A percentile compares a stretch with the other conserved stretches of the same genome.
Evolutionary conservation across 2,888 invertebrate species (phyloP).

Genomic region (Sepiola atlantica): DNA sequence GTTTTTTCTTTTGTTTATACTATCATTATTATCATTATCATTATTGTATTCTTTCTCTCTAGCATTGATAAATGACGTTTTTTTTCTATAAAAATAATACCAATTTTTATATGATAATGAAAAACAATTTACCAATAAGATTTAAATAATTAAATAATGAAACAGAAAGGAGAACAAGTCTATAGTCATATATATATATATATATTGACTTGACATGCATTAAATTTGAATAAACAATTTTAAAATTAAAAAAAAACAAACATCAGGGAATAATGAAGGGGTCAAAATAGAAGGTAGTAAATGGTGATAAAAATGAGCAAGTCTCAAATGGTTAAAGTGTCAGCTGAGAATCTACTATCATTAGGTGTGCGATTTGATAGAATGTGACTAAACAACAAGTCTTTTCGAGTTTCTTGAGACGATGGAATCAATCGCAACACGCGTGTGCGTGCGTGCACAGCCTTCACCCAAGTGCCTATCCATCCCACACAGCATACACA

Average conservation of each 20-base stretch:
- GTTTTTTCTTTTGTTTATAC: too few relatives aligned
- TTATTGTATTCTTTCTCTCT: too few relatives aligned
- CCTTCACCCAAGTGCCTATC: slow-evolving; percentile 2
- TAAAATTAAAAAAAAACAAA: not conserved
- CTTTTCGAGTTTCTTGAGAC: not conserved
- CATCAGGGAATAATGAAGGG: not conserved
- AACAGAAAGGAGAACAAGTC: not conserved
- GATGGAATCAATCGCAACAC: slow-evolving; percentile 23
- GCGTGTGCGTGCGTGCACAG: not conserved
- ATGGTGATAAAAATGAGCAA: not conserved
- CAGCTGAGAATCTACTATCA: not conserved
- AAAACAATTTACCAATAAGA: not conserved
- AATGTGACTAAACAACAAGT: slow-evolving; percentile 3
- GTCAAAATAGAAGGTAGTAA: not conserved
- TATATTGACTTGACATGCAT: not conserved
- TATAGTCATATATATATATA: not conserved
- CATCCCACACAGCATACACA: not conserved
- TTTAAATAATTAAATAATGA: not conserved
- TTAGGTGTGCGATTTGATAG: not conserved
- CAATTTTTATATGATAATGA: not conserved
- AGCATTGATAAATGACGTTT: not conserved
- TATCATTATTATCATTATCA: too few relatives aligned
- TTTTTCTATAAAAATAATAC: not conserved
- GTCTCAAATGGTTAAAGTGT: not conserved
- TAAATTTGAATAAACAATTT: not conserved